phyloP scores from a whole-genome alignment of 2,888 invertebrate genomes.

The Trachelus stipa region DNA sequence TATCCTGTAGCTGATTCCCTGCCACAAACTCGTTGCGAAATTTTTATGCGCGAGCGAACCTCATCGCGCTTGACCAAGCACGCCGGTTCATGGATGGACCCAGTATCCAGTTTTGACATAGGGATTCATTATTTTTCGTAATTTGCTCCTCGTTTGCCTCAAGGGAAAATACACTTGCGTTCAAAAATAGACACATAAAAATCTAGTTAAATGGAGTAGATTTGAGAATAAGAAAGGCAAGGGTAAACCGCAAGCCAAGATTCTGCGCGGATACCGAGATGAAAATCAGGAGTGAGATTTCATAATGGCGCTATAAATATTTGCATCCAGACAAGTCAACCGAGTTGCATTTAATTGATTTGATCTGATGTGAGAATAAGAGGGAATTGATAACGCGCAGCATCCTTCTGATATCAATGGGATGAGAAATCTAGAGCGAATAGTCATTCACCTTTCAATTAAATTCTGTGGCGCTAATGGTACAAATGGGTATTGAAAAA shows the following conservation, averaged over 20 bases:
- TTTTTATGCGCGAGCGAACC: slow-evolving; percentile 37
- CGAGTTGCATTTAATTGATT: not conserved
- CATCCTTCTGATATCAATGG: not conserved
- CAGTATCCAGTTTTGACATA: not conserved
- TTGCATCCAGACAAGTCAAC: not conserved
- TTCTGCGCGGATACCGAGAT: not conserved
- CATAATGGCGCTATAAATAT: not conserved
- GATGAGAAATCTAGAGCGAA: not conserved
- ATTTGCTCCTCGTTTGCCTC: not conserved
- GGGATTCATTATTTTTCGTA: not conserved
- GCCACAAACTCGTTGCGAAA: slow-evolving; percentile 19
- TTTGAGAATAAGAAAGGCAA: not conserved
- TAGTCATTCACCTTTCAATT: not conserved
- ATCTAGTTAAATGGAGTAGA: not conserved
- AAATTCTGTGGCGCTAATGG: not conserved
- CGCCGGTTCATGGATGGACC: not conserved
- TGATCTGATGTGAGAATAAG: not conserved
- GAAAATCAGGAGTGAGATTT: not conserved
- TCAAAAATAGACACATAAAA: not conserved
- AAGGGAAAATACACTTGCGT: not conserved
- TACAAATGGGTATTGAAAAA: not conserved
- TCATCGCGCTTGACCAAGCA: slow-evolving; percentile 29
- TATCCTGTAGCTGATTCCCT: slow-evolving; percentile 14
- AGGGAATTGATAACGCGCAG: not conserved
- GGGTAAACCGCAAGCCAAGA: not conserved